Conservation (phyloP, 2,888 invertebrate species). For the Boloria euphrosyne region DNA sequence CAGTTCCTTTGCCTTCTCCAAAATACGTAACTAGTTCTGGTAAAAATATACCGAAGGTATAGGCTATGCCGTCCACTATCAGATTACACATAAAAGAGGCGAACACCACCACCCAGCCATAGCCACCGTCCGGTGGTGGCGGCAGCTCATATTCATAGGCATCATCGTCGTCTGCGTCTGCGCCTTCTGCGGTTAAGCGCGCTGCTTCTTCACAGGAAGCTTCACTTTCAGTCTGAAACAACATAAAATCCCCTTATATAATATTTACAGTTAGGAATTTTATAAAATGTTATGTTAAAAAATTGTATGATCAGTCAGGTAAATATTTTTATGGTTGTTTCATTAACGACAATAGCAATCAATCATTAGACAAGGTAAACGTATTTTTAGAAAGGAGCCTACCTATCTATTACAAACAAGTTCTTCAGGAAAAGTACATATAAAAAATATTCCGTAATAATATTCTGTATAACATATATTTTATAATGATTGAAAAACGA, state of each 20-base stretch:
- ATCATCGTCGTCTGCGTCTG: constrained; percentile 84
- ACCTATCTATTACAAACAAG: constrained; percentile 7
- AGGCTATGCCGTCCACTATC: constrained; percentile 99
- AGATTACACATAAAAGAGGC: constrained; percentile 99
- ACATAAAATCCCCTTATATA: constrained; percentile 15
- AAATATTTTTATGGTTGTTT: no score
- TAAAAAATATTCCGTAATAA: not conserved
- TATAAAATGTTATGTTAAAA: no score
- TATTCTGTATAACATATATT: no score
- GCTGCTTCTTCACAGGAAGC: constrained; percentile 93
- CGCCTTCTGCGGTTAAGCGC: constrained; percentile 87
- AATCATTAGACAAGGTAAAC: constrained; percentile 30
- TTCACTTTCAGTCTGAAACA: constrained; percentile 91
- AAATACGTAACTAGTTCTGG: constrained; percentile 91
- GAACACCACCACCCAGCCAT: constrained; percentile 96
- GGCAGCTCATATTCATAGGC: constrained; percentile 88
- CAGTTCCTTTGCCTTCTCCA: constrained; percentile 92
- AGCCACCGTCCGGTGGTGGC: constrained; percentile 95
- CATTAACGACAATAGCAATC: constrained; percentile 19
- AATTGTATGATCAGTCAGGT: no score
- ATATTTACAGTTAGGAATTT: no score
- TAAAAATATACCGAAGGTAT: constrained; percentile 97
- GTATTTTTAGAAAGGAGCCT: constrained; percentile 18
- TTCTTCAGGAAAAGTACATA: constrained; percentile 1
- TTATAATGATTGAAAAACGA: no score